Evolutionary conservation across 2,888 invertebrate genomes (phyloP).

Genomic region (Homarus gammarus): DNA sequence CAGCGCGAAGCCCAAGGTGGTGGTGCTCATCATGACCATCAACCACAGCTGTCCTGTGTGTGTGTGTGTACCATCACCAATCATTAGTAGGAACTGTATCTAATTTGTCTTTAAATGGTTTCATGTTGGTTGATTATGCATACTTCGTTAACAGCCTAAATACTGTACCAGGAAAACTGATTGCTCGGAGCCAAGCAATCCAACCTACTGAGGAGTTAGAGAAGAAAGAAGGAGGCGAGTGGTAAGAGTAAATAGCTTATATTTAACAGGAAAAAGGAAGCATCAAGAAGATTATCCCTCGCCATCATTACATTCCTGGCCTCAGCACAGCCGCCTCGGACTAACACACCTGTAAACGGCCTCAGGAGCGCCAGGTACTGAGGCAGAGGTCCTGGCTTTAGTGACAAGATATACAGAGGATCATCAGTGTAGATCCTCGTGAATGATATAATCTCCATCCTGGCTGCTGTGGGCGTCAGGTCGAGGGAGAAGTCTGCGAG

Average conservation of each 20-base stretch:
- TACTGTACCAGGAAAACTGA: not conserved
- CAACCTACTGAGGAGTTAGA: no score
- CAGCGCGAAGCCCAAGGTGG: conserved; percentile 10
- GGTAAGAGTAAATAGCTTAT: no score
- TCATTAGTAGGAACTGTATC: not conserved
- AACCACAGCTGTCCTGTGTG: conserved; percentile 31
- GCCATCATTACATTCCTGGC: no score
- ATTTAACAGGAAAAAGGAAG: not conserved
- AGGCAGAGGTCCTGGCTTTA: conserved; percentile 46
- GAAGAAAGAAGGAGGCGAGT: no score
- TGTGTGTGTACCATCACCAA: no score
- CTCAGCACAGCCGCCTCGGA: no score
- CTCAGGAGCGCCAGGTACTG: conserved; percentile 40
- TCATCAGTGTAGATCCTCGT: conserved; percentile 45
- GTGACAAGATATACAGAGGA: conserved; percentile 30
- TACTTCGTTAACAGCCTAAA: no score
- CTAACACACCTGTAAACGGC: conserved; percentile 45
- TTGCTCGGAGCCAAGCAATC: not conserved
- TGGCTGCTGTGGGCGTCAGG: conserved; percentile 4
- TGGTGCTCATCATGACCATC: not conserved
- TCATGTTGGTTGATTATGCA: no score
- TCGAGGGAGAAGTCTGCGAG: conserved; percentile 55
- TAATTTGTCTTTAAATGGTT: not conserved
- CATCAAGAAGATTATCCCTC: no score
- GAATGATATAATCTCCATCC: conserved; percentile 31